These are phyloP conservation scores for Lepidurus packardi DNA, from an alignment of 1,140 invertebrate genomes.

Conservation along the genomic window DNA sequence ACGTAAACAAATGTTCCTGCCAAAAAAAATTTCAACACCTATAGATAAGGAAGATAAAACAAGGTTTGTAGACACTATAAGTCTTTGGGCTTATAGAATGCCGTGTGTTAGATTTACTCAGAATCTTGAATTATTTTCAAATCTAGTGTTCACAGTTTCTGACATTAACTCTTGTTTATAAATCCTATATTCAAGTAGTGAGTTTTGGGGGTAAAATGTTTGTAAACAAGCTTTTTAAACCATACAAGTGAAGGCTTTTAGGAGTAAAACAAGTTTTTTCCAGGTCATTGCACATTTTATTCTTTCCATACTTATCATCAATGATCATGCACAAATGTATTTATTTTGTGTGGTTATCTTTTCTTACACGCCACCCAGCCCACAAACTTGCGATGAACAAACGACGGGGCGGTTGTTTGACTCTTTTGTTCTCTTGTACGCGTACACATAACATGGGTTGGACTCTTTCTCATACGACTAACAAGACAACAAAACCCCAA, in stretches of 20 bases:
- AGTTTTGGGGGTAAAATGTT: too few relatives aligned
- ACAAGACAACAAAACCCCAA: slow-evolving; percentile 14
- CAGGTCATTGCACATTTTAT: slow-evolving; percentile 16
- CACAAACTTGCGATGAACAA: background rate
- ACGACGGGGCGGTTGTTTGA: background rate
- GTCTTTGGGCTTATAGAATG: too few relatives aligned
- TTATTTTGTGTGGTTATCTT: background rate
- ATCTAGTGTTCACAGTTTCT: too few relatives aligned
- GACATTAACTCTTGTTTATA: too few relatives aligned
- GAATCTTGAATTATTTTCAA: too few relatives aligned
- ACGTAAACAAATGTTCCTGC: too few relatives aligned
- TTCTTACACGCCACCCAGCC: background rate
- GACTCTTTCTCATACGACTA: background rate
- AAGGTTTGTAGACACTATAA: too few relatives aligned
- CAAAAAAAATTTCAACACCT: too few relatives aligned
- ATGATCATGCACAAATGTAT: background rate
- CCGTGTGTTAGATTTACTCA: too few relatives aligned
- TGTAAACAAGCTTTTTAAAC: background rate
- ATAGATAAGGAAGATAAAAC: too few relatives aligned
- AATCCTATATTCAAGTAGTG: too few relatives aligned
- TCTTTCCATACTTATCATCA: background rate
- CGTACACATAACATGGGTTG: slow-evolving; percentile 2
- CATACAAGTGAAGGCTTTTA: background rate
- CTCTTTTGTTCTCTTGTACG: slow-evolving; percentile 7
- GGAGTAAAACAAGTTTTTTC: background rate